A percentile compares a stretch with the other conserved stretches of the same genome.
phyloP scores from a whole-genome alignment of 2,888 invertebrate genomes.

The Drosophila formosana region DNA sequence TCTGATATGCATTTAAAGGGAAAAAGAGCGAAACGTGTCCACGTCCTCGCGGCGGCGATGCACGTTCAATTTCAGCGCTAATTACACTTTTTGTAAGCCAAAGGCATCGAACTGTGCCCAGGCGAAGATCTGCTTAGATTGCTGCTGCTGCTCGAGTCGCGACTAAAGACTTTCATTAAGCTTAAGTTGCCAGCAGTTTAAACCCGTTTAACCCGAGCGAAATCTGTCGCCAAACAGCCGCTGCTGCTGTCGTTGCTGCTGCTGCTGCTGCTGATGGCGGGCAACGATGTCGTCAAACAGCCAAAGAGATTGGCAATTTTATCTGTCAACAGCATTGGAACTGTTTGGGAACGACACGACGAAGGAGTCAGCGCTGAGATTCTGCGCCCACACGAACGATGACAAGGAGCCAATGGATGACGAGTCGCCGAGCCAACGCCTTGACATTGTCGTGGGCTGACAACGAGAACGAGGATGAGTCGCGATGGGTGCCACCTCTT shows the following conservation, averaged over 20 bases:
- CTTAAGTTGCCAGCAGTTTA: slow-evolving; percentile 74
- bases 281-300: slow-evolving; percentile 48
- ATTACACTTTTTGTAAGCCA: slow-evolving; percentile 83
- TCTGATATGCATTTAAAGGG: slow-evolving; percentile 79
- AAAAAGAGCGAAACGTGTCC: slow-evolving; percentile 80
- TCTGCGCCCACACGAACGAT: slow-evolving; percentile 67
- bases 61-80: slow-evolving; percentile 81
- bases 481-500: slow-evolving; percentile 40
- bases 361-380: slow-evolving; percentile 6
- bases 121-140: slow-evolving; percentile 70
- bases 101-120: slow-evolving; percentile 51
- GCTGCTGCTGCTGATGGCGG: background rate
- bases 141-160: slow-evolving; percentile 34
- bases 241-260: background rate
- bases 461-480: slow-evolving; percentile 14
- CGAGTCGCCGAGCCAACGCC: slow-evolving; percentile 23
- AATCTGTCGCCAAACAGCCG: slow-evolving; percentile 65
- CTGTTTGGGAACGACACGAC: slow-evolving; percentile 49
- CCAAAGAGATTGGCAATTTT: slow-evolving; percentile 74
- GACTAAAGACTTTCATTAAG: slow-evolving; percentile 79
- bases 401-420: slow-evolving; percentile 4
- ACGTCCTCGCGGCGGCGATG: slow-evolving; percentile 56
- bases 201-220: slow-evolving; percentile 76
- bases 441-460: slow-evolving; percentile 34
- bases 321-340: slow-evolving; percentile 80